Percentiles rank a stretch among this genome's conserved stretches.
Conservation (phyloP, 2,888 invertebrate genomes). For the Drosophila monieri region DNA sequence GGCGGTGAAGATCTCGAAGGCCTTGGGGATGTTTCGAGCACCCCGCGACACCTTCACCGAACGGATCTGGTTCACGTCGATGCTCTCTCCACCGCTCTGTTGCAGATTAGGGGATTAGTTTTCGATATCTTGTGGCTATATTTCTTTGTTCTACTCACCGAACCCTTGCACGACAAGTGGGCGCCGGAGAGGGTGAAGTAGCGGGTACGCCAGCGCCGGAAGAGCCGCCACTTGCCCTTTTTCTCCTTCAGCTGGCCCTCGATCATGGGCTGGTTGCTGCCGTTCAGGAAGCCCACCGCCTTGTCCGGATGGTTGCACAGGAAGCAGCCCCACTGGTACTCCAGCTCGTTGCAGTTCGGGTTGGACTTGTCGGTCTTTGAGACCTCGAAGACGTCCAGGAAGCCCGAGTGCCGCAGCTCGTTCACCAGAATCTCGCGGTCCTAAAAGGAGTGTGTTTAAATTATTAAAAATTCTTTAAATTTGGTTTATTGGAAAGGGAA, state of each 20-base stretch:
- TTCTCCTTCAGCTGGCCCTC: constrained; percentile 96
- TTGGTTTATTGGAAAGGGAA: too few species aligned
- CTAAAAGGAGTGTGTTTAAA: constrained; percentile 81
- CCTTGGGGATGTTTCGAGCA: constrained; percentile 96
- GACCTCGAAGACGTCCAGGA: constrained; percentile 96
- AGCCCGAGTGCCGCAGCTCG: constrained; percentile 93
- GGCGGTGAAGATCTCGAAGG: constrained; percentile 98
- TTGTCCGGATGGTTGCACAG: constrained; percentile 96
- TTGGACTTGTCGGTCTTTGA: constrained; percentile 84
- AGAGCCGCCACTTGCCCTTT: constrained; percentile 95
- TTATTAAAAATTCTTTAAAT: too few species aligned
- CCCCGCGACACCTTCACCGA: constrained; percentile 97
- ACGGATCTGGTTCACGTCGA: constrained; percentile 96
- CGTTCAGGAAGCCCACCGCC: constrained; percentile 91
- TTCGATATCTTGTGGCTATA: fast-evolving
- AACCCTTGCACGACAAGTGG: constrained; percentile 93
- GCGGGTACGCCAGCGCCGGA: constrained; percentile 95
- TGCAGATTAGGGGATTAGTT: not conserved
- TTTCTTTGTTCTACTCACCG: constrained; percentile 85
- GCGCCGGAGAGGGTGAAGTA: constrained; percentile 97
- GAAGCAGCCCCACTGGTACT: constrained; percentile 93
- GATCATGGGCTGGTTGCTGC: constrained; percentile 93
- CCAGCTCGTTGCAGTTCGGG: constrained; percentile 84
- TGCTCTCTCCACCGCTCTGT: constrained; percentile 92
- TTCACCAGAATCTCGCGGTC: constrained; percentile 94